phyloP scores from a whole-genome alignment of 2,797 vertebrate genomes.

The Pristis pectinata region DNA sequence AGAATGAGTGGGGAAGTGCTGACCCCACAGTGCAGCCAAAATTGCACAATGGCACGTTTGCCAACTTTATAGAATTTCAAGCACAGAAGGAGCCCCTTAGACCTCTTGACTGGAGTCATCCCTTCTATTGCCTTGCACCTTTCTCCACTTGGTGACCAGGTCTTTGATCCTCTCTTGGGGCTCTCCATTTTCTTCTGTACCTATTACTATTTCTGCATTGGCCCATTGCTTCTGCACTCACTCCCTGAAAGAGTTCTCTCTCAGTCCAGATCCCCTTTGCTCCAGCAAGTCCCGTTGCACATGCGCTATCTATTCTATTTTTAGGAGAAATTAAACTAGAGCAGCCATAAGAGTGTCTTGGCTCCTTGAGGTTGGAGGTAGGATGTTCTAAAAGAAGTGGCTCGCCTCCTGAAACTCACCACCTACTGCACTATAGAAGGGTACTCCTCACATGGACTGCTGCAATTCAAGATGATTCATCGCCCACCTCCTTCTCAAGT shows the following conservation, averaged over 20 bases:
- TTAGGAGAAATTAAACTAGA: neutral
- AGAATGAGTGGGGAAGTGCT: neutral
- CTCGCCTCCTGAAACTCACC: neutral
- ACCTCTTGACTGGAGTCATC: neutral
- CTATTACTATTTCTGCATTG: too few species aligned
- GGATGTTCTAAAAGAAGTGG: neutral
- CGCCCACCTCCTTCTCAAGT: neutral
- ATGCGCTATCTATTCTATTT: neutral
- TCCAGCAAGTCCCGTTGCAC: too few species aligned
- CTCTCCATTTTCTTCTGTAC: too few species aligned
- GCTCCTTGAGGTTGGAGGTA: neutral
- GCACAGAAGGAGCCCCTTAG: neutral
- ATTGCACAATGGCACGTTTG: neutral
- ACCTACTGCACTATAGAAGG: neutral
- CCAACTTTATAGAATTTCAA: neutral
- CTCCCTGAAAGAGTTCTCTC: neutral
- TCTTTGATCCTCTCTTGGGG: neutral
- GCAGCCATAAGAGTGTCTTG: neutral
- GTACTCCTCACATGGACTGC: neutral
- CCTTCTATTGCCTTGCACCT: neutral
- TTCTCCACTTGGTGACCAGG: too few species aligned
- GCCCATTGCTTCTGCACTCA: too few species aligned
- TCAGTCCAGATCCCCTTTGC: too few species aligned
- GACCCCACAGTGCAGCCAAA: neutral
- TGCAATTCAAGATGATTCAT: neutral